Evolutionary conservation across 2,888 invertebrate species (phyloP), one percentile per base, ranked within the genome.

Genomic region (Trachelus troglodyta): DNA sequence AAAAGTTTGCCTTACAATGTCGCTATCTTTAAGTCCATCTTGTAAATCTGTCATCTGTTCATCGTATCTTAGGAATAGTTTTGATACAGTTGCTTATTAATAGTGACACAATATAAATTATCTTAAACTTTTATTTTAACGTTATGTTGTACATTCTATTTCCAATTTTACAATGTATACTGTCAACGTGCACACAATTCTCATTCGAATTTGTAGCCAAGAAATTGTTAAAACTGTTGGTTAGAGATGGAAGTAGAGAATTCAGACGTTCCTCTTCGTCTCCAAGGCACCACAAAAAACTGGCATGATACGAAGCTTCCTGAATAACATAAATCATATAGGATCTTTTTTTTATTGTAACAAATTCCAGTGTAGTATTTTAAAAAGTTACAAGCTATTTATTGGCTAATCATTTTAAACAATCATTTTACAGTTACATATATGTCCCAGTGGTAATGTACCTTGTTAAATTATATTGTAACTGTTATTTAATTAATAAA

Each of bases 271-370:
- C 87, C 84, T 93, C 93, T 83, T 94, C 92, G 90, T 97, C 94
- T 1, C 96, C 97, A 77, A 95, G 92, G 80, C 94, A 94, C 97
- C 97, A 98, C 15, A 95, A 92, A 83, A 98, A 92, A 89, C 98
- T 98, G 86, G 96, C 93, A 89, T 98, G 98, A 92, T 96, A 97
- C 3, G 96, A 96, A 33, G 96, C 95, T 88, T 96, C 93, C 97
- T 97, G 90, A 9, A 56, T 56, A 56, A 56, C 56, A 40, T 4
- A 56, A 56, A 56, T 56, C 23, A 56, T 56, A 56, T 2, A 56
- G 56, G 2, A 56, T 56, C 23, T 56, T 40, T 40, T 9, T 56
- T 15, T 40, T 56, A 9, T 56, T 40, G 6, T 40, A 23, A 23
- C 56, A 23, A 56, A 56, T 56, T 56, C 23, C 56, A 56, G 56